These are phyloP conservation scores for Xiphorhynchus erythropygius DNA, from an alignment of 2,797 vertebrate genomes.

Conservation along the genomic window DNA sequence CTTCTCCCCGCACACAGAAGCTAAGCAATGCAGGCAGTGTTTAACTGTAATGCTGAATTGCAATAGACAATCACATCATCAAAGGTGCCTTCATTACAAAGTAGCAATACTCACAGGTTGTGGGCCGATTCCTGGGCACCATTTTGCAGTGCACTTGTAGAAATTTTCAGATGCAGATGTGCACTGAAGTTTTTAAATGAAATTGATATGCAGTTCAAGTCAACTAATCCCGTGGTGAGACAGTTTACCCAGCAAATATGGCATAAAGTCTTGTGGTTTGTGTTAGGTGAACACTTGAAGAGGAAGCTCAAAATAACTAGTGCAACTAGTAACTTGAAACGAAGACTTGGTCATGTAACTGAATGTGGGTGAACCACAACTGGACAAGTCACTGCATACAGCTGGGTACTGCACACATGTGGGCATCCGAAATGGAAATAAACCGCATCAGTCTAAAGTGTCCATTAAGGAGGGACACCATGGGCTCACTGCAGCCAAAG, in stretches of 20 bases:
- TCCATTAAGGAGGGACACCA: background rate
- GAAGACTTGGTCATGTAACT: background rate
- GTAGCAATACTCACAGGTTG: background rate
- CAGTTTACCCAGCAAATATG: background rate
- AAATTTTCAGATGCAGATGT: background rate
- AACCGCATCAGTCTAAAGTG: background rate
- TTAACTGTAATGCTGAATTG: accelerated
- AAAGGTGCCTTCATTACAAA: accelerated
- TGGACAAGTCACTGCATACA: background rate
- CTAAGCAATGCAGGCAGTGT: background rate
- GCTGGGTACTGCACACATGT: background rate
- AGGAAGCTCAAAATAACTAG: background rate
- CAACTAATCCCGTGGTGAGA: background rate
- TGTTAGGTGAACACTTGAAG: background rate
- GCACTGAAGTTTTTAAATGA: background rate
- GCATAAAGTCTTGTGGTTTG: accelerated
- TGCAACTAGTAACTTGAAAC: background rate
- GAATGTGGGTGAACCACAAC: background rate
- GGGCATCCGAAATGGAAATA: background rate
- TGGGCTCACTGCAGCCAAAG: background rate
- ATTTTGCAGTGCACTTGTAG: background rate
- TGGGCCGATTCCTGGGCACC: background rate
- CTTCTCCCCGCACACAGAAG: background rate
- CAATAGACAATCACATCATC: background rate
- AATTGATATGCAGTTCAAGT: background rate